Conservation (phyloP, 1,140 invertebrate genomes). For the Hycleus phaleratus region DNA sequence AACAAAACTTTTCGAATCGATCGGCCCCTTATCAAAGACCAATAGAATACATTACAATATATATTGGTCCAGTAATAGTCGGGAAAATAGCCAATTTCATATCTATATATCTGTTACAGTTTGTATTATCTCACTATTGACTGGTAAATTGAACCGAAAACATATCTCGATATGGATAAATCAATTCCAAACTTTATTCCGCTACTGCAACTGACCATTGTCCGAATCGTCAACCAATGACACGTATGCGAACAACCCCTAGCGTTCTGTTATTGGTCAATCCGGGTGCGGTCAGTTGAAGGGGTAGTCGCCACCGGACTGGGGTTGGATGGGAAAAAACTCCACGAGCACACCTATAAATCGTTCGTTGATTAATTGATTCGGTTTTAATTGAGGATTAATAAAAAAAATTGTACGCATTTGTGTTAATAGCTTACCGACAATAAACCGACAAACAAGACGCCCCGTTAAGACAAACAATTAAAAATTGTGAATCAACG, state of each 20-base stretch:
- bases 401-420: not conserved
- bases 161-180: not conserved
- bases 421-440: not conserved
- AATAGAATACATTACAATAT: conserved; percentile 18
- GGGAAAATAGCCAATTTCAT: conserved; percentile 19
- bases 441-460: conserved; percentile 16
- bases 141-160: conserved; percentile 6
- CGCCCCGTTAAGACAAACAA: conserved; percentile 22
- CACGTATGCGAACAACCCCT: conserved; percentile 1
- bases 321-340: conserved; percentile 14
- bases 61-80: conserved; percentile 15
- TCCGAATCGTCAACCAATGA: conserved; percentile 15
- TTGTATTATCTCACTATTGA: conserved; percentile 2
- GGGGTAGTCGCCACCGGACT: conserved; percentile 8
- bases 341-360: not conserved
- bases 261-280: conserved; percentile 20
- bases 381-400: too few species aligned
- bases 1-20: conserved; percentile 3
- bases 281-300: conserved; percentile 21
- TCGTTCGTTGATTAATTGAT: not conserved
- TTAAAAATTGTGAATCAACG: conserved; percentile 26
- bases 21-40: conserved; percentile 5
- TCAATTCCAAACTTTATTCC: not conserved
- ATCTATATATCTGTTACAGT: conserved; percentile 15
- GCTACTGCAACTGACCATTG: conserved; percentile 13